Base-by-base conservation (phyloP, 2,113 vertebrate species). In the Oncorhynchus mykiss region DNA sequence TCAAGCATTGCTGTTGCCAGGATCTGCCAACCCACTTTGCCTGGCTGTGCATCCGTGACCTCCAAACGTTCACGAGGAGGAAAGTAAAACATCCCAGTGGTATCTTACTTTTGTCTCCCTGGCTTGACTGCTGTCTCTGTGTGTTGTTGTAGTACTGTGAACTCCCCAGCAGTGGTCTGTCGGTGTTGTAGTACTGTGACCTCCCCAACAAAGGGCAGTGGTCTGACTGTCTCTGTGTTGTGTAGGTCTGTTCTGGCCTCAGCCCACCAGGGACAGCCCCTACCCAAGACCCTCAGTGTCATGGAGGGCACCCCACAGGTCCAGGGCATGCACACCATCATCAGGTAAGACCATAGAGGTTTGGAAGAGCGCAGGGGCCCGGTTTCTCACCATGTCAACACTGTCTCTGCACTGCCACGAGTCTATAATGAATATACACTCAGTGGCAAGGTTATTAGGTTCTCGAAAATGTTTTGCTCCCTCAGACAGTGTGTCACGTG, bases 321-420 rank as follows among this genome's bases (percentile, higher is more conserved):
- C 79, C 93, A 94, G 0, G 95, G 96, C 83, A 94, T 97, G 95
- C 96, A 97, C 93, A 97, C 96, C 77, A 97, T 97, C 87, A 97
- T 97, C 93, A 95, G 96, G 96, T 97, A 81, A 27, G 78, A 18
- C 1, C 13, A 48, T 13, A 49, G n/a, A n/a, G 16, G 27, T n/a
- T 20, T 18, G 12, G 8, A 72, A 64, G 34, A 2, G 0, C 22
- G 24, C 59, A 34, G 39, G 20, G n/a, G 39, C 39, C 70, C 39
- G 13, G 1, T 54, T 54, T 54, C 4, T 54, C 14, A 45, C 39
- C 8, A 8, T 45, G 39, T 45, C 39, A 45, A 45, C 39, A 11
- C 39, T 11, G 39, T 9, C 9, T 39, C 34, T 45, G 39, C 39
- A 45, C 39, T 45, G 39, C 2, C 7, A 45, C 8, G 8, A 45